A percentile compares a stretch with the other conserved stretches of the same genome.
Evolutionary conservation across 2,888 invertebrate species (phyloP).

Genomic region (Chaitophorus viminalis): DNA sequence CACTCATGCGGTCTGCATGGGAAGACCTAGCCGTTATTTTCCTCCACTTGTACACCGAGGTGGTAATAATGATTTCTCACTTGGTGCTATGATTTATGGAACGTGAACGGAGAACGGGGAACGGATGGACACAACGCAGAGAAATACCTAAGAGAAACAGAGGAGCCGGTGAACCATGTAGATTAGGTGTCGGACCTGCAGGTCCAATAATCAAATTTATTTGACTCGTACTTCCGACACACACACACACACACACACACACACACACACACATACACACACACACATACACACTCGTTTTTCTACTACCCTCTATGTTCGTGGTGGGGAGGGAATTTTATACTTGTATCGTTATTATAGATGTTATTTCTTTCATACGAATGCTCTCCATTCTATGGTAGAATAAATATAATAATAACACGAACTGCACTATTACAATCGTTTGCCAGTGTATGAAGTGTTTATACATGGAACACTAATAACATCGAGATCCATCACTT

Average conservation of each 20-base stretch:
- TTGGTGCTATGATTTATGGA: background rate
- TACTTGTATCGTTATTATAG: no score
- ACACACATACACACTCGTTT: background rate
- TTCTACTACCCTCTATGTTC: no score
- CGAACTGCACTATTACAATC: no score
- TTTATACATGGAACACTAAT: no score
- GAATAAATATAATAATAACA: no score
- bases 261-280: background rate
- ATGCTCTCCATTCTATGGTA: no score
- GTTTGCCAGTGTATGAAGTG: no score
- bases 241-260: background rate
- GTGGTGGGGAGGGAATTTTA: no score
- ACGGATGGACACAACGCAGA: background rate
- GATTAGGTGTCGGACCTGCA: background rate
- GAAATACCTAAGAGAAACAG: background rate
- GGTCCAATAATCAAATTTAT: conserved; percentile 13
- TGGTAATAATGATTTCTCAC: background rate
- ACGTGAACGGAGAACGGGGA: background rate
- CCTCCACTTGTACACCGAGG: background rate
- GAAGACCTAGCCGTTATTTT: background rate
- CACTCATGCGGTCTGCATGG: background rate
- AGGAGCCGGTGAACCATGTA: background rate
- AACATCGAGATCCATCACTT: no score
- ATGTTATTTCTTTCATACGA: no score
- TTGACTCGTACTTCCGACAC: background rate